Conservation (phyloP, 2,888 invertebrate genomes). For the Aleiodes leptofemur region DNA sequence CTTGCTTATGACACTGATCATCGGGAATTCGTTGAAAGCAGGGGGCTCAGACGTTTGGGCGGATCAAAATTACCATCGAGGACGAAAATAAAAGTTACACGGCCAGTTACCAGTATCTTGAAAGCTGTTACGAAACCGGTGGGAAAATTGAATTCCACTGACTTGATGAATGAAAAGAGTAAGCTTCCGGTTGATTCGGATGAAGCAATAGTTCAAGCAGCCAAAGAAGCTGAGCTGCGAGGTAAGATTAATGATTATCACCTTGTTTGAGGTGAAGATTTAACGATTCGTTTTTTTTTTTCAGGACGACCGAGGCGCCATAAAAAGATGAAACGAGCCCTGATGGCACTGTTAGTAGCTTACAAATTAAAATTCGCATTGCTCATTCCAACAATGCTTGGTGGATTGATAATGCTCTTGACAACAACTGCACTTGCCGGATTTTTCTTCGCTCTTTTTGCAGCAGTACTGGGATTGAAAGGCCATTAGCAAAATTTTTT, state of each 20-base stretch:
- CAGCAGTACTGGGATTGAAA: slow-evolving; percentile 86
- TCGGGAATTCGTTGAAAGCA: background rate
- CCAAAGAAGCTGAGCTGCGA: slow-evolving; percentile 41
- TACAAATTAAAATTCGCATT: slow-evolving; percentile 90
- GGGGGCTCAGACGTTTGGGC: slow-evolving; percentile 1
- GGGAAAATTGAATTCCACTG: slow-evolving; percentile 5
- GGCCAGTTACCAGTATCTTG: slow-evolving; percentile 6
- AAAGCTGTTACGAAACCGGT: slow-evolving; percentile 9
- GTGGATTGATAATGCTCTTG: slow-evolving; percentile 82
- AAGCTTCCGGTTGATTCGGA: slow-evolving; percentile 20
- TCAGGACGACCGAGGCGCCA: slow-evolving; percentile 59
- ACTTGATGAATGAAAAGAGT: slow-evolving; percentile 24
- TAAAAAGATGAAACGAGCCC: slow-evolving; percentile 80
- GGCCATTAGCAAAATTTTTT: slow-evolving; percentile 49
- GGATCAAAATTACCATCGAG: slow-evolving; percentile 21
- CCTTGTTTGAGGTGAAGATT: background rate
- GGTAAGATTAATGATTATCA: slow-evolving; percentile 38
- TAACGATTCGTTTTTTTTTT: slow-evolving; percentile 35
- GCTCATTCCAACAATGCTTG: slow-evolving; percentile 85
- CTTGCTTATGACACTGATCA: slow-evolving; percentile 48
- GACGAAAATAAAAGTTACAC: slow-evolving; percentile 37
- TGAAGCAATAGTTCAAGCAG: slow-evolving; percentile 21
- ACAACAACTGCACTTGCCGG: slow-evolving; percentile 89
- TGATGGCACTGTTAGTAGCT: slow-evolving; percentile 86
- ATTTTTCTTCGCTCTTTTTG: slow-evolving; percentile 91